A percentile compares a stretch with the other conserved stretches of the same genome.
phyloP scores from a whole-genome alignment of 92 coral and sea anemone species.

The Porites cylindrica region DNA sequence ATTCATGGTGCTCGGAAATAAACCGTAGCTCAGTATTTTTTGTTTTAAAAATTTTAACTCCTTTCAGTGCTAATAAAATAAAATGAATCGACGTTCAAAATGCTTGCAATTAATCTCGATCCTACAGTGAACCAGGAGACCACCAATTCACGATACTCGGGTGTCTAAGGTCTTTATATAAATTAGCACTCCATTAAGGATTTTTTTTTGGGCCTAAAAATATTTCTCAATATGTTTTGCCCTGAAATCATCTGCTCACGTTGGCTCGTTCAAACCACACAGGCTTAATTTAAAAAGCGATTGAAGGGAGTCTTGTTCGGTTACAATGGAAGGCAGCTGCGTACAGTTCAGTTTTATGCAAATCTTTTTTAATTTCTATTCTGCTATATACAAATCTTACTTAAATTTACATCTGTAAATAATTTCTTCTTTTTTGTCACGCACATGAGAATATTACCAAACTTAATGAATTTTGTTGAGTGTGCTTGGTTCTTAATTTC shows the following conservation, averaged over 20 bases:
- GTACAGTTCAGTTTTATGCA: slow-evolving; percentile 34
- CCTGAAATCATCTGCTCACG: not conserved
- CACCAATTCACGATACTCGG: no score
- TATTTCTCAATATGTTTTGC: not conserved
- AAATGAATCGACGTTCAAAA: no score
- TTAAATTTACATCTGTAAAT: slow-evolving; percentile 49
- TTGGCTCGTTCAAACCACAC: not conserved
- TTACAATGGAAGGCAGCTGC: slow-evolving; percentile 43
- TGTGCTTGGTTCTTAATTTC: not conserved
- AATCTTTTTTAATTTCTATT: slow-evolving; percentile 23
- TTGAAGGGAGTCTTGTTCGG: not conserved
- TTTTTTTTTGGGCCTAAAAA: no score
- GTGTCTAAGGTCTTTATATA: no score
- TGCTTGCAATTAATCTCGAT: no score
- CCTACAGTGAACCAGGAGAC: no score
- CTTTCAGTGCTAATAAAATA: no score
- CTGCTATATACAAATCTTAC: slow-evolving; percentile 22
- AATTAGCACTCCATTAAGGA: no score
- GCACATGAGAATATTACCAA: slow-evolving; percentile 29
- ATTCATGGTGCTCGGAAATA: not conserved
- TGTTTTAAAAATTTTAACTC: no score
- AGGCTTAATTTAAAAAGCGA: not conserved
- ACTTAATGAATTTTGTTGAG: not conserved
- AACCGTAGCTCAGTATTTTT: not conserved
- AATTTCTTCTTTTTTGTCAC: slow-evolving; percentile 38